phyloP scores from a whole-genome alignment of 2,888 invertebrate species.

The Myathropa florea region DNA sequence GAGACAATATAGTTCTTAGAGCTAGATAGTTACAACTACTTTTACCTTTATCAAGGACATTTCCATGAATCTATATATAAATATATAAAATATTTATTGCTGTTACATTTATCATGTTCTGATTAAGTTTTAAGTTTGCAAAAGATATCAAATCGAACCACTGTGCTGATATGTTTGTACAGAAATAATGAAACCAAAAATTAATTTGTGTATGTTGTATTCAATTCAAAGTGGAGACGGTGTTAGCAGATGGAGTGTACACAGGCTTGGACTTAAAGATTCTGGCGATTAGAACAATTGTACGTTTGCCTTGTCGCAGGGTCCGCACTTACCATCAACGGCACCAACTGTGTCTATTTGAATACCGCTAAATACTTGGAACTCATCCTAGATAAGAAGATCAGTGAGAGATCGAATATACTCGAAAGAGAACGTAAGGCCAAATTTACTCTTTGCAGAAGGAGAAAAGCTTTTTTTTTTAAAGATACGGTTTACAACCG shows the following conservation, averaged over 20 bases:
- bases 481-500: too few species aligned
- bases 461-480: too few species aligned
- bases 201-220: not conserved
- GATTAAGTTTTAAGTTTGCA: not conserved
- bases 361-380: too few species aligned
- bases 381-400: too few species aligned
- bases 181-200: not conserved
- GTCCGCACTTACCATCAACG: too few species aligned
- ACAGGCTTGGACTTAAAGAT: too few species aligned
- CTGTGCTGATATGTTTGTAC: constrained; percentile 20
- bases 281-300: too few species aligned
- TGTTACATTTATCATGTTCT: not conserved
- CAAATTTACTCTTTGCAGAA: too few species aligned
- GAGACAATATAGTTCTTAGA: not conserved
- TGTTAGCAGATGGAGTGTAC: not conserved
- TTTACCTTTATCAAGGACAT: not conserved
- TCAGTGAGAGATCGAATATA: too few species aligned
- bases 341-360: too few species aligned
- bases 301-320: too few species aligned
- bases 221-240: not conserved
- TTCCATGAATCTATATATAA: constrained; percentile 10
- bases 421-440: too few species aligned
- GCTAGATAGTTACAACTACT: constrained; percentile 15
- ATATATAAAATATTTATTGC: constrained; percentile 9
- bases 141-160: not conserved